Evolutionary conservation across 1,140 invertebrate species (phyloP), one percentile per base, ranked within the genome.

Genomic region (Bombus impatiens): DNA sequence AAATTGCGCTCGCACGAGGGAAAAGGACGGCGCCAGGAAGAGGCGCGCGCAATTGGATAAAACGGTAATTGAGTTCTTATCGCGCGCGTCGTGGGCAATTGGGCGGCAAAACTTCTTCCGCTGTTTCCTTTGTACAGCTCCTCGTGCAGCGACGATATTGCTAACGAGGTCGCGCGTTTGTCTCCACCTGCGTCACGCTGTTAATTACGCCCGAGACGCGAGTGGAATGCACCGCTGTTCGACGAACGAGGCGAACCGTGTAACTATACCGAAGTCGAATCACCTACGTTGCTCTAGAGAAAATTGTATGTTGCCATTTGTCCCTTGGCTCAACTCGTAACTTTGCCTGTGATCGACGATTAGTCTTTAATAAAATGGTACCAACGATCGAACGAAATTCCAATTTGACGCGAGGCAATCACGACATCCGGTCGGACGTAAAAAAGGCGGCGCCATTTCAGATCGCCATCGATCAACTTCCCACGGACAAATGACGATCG

Each of bases 1-100:
- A 32, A 37, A 18, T 42, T 15, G 12, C 42, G 71, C n/a, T 32
- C 25, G 3, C 15, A n/a, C 35, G 62, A 57, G 18, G 57, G 32
- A 57, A n/a, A 40, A 57, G 32, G n/a, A 62, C 37, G 83, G 82
- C 65, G 79, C 37, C 37, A 76, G 71, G 76, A 84, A 81, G 76
- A 84, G 53, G 57, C 67, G 15, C 57, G 68, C 74, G 77, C 87
- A 91, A 91, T 89, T 86, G 89, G 72, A 91, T 86, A 78, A 89
- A 89, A 89, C 86, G 78, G 86, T 91, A 91, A 92, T 92, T 88
- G 89, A 90, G 86, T 92, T 90, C 84, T 90, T 92, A 90, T 89
- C 82, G 80, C 82, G 79, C 65, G 83, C 82, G 72, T 83, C 71
- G 76, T 75, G 82, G 71, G 68, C 82, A 91, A 91, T 92, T 87